Base-by-base conservation (phyloP, 53 echinoderm and acorn worm genomes). In the Actinopyga echinites region DNA sequence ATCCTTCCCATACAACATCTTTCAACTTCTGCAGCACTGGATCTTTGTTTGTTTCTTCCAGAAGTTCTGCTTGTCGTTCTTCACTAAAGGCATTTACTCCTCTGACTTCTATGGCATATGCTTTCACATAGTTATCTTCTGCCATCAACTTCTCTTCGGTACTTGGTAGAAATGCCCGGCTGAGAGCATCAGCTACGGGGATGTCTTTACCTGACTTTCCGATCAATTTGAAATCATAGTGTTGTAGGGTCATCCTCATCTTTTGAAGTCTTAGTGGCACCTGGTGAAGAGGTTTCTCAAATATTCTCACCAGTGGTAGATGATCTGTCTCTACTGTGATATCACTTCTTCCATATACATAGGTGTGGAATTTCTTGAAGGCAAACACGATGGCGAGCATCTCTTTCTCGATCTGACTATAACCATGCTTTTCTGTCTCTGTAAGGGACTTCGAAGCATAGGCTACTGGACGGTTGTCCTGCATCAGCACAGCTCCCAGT, bases 311-410 rank as follows among this genome's bases (percentile, higher is more conserved):
- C 43, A 82, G 43, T 20, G 65, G 64, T 30, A 82, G 42, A 64
- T 82, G 71, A 38, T 37, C 71, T 71, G 83, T 82, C 42, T 82
- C 65, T 25, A 36, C 83, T 36, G 65, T 82, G 45, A 82, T 64
- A 54, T 82, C 83, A 40, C 65, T 82, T 82, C 83, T 82, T 25
- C 83, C 78, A 77, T 77, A 77, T 77, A 77, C 78, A 52, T 45
- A 44, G 24, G 78, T 49, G 55, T 77, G 78, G 55, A 45, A 77
- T 53, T 80, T 58, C 58, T 57, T 80, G 33, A 60, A 56, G 35
- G 81, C 61, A 34, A 80, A 80, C 30, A 80, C 81, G 6, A 80
- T 80, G 25, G 58, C 58, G 10, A 58, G 58, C 58, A 80, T 26
- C 36, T 80, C 81, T 29, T 80, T 60, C 35, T 80, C 60, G 20